Conservation (phyloP, 2,888 invertebrate species). For the Apomyelois bistriatella region DNA sequence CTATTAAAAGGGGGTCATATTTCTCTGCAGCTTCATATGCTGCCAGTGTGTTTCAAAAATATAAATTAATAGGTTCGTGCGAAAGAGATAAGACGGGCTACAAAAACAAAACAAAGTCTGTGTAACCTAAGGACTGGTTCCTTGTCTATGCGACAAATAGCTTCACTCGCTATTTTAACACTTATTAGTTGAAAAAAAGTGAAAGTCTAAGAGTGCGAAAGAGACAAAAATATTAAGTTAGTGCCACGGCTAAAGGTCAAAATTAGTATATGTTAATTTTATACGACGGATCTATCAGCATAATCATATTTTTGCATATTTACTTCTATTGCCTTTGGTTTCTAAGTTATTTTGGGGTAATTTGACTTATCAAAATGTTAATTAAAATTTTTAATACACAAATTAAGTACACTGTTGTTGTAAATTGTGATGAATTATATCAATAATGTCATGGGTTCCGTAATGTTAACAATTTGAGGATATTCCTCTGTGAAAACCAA, state of each 20-base stretch:
- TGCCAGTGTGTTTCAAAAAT: too few species aligned
- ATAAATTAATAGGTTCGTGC: too few species aligned
- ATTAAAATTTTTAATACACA: not conserved
- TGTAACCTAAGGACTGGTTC: too few species aligned
- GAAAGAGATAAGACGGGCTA: too few species aligned
- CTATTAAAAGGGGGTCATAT: too few species aligned
- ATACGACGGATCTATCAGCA: constrained; percentile 1
- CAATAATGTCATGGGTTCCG: constrained; percentile 4
- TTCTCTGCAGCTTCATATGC: too few species aligned
- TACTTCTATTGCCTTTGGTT: constrained; percentile 1
- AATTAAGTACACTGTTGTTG: constrained; percentile 12
- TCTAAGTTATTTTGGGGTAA: constrained; percentile 3
- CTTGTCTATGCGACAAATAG: too few species aligned
- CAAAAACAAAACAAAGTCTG: too few species aligned
- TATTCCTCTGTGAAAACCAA: not conserved
- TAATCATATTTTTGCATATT: constrained; percentile 7
- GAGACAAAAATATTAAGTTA: not conserved
- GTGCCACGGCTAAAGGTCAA: constrained; percentile 3
- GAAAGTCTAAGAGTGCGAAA: too few species aligned
- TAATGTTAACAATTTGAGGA: not conserved
- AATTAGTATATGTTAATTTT: constrained; percentile 4
- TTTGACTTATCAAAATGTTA: not conserved
- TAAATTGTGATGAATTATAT: not conserved
- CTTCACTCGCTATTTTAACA: too few species aligned
- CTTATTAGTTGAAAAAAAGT: not conserved